Percentiles rank a stretch among this genome's conserved stretches.
These are phyloP conservation scores for Campopleginae sp. DNA, from an alignment of 2,888 invertebrate genomes.

Conservation along the genomic window DNA sequence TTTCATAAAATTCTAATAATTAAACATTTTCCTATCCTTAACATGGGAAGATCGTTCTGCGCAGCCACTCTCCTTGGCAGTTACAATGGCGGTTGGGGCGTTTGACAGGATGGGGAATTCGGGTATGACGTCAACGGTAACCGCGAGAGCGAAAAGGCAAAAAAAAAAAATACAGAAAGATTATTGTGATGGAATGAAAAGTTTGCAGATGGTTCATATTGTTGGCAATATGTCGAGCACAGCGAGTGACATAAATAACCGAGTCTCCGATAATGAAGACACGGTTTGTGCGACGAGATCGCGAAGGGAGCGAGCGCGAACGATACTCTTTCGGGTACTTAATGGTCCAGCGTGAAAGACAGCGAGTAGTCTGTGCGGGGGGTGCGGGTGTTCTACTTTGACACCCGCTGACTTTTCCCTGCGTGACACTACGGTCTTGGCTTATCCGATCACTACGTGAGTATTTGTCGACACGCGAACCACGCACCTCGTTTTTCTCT, in stretches of 20 bases:
- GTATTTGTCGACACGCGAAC: constrained; percentile 75
- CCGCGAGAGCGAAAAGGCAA: neutral
- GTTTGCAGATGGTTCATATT: neutral
- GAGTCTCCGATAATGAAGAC: constrained; percentile 77
- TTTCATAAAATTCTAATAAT: too few relatives aligned
- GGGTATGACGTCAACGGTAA: too few relatives aligned
- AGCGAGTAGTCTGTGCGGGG: constrained; percentile 41
- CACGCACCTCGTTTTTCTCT: constrained; percentile 36
- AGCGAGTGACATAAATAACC: constrained; percentile 74
- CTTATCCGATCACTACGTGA: constrained; percentile 65
- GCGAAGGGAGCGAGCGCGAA: constrained; percentile 53
- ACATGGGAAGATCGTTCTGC: neutral
- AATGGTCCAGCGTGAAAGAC: constrained; percentile 56
- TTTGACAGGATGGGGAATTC: neutral
- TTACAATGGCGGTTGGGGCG: too few relatives aligned
- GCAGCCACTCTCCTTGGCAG: too few relatives aligned
- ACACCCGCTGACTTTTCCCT: constrained; percentile 78
- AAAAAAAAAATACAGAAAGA: neutral
- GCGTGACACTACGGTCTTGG: constrained; percentile 75
- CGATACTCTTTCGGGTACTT: constrained; percentile 45
- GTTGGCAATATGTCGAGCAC: constrained; percentile 18
- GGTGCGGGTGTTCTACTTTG: constrained; percentile 71
- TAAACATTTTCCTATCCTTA: too few relatives aligned
- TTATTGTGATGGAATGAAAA: neutral
- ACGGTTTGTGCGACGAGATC: constrained; percentile 70